Evolutionary conservation across 2,797 vertebrate genomes (phyloP).

Genomic region (Astyanax mexicanus): DNA sequence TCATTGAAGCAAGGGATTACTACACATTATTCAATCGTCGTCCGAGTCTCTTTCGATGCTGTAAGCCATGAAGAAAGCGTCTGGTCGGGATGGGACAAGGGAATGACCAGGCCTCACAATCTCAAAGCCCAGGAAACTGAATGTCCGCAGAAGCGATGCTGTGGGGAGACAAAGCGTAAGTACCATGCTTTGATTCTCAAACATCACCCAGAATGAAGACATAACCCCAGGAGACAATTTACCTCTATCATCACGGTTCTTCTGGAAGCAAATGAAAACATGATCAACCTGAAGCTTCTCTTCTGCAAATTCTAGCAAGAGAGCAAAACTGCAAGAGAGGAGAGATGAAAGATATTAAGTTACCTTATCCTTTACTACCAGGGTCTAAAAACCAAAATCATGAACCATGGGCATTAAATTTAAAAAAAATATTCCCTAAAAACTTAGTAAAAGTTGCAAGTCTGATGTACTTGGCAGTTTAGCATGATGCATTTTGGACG

Average conservation of each 20-base stretch:
- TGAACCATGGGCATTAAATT: no score
- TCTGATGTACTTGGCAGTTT: no score
- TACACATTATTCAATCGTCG: slow-evolving; percentile 81
- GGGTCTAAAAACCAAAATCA: no score
- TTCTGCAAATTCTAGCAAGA: slow-evolving; percentile 95
- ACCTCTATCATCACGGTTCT: slow-evolving; percentile 96
- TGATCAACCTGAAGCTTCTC: slow-evolving; percentile 91
- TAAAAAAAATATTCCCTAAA: no score
- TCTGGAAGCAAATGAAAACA: slow-evolving; percentile 97
- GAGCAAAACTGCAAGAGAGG: slow-evolving; percentile 83
- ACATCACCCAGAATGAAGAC: neutral
- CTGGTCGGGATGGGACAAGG: slow-evolving; percentile 83
- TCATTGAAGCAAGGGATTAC: slow-evolving; percentile 56
- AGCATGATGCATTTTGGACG: no score
- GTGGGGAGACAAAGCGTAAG: neutral
- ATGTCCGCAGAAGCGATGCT: slow-evolving; percentile 86
- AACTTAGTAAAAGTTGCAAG: no score
- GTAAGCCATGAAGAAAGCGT: slow-evolving; percentile 88
- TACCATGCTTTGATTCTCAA: neutral
- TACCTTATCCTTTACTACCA: no score
- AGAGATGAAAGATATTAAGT: no score
- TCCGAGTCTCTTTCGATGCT: slow-evolving; percentile 85
- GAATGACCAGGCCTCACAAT: slow-evolving; percentile 87
- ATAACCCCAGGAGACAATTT: slow-evolving; percentile 30
- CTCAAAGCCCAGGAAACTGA: slow-evolving; percentile 89